Base-by-base conservation (phyloP, 2,888 invertebrate genomes). In the Tiliacea citrago region DNA sequence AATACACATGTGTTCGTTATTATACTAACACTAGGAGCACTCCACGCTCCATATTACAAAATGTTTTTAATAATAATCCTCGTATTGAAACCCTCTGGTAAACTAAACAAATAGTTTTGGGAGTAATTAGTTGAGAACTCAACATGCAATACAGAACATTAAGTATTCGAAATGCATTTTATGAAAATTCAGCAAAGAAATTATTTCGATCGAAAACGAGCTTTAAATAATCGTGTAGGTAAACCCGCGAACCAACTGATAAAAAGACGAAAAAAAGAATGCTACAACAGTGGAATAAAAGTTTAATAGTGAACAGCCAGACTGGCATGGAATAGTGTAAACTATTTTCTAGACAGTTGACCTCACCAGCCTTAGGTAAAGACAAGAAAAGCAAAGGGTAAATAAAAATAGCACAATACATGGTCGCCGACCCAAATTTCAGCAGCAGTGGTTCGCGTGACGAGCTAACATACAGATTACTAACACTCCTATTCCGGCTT, bases 401-500 rank as follows among this genome's bases (percentile, higher is more conserved):
- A 82, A 81, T 81, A 81, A 77, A 83, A 79, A 84, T 83, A 85
- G 78, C 74, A 77, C 82, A 76, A 72, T 51, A 77, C 65, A 69
- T 75, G 74, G 73, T 77, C 58, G 73, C 72, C 78, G 86, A 87
- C 86, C 86, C 85, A 82, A 86, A 86, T 86, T 76, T 77, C 65
- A 62, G 49, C 68, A 47, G 77, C 63, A 47, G 77, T 18, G 47
- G 79, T 55, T 87, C 73, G 87, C 87, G 87, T 87, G 87, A 68
- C 86, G 76, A 57, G 65, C 77, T 63, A 45, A 68, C 71, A 78
- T 70, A 74, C 81, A 73, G 79, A 81, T 83, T 68, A 74, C 74
- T 65, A 81, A 77, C 81, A 84, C 87, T 74, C 87, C 87, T 73
- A 69, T 79, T 85, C 87, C 86, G 84, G 81, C 80, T 81, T 66